These are phyloP conservation scores for Hippasteria phrygiana DNA, from an alignment of 53 echinoderm and acorn worm genomes.

Conservation along the genomic window DNA sequence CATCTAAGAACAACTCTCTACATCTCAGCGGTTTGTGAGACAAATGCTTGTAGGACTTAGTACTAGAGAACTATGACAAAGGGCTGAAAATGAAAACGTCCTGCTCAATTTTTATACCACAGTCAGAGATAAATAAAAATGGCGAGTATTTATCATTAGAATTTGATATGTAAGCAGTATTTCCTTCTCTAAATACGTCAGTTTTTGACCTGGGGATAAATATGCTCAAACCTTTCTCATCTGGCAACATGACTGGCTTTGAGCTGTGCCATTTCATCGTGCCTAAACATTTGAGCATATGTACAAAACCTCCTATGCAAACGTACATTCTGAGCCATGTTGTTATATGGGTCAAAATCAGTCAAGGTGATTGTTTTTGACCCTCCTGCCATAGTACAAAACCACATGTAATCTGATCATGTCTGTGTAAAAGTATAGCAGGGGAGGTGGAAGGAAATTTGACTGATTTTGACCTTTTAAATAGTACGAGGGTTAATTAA, in stretches of 20 bases:
- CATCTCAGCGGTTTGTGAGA: neutral
- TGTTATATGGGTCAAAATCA: no score
- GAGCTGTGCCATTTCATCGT: conserved; percentile 11
- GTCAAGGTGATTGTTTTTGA: no score
- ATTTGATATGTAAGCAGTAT: neutral
- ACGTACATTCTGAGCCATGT: no score
- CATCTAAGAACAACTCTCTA: conserved; percentile 4
- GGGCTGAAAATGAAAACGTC: neutral
- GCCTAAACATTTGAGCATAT: neutral
- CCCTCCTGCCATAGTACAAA: no score
- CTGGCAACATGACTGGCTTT: conserved; percentile 21
- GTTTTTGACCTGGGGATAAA: conserved; percentile 36
- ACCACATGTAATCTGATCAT: no score
- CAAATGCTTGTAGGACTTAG: neutral
- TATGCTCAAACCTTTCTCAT: neutral
- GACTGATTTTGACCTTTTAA: no score
- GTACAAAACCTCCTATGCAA: no score
- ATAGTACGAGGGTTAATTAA: no score
- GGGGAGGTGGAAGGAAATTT: no score
- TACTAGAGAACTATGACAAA: neutral
- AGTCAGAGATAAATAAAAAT: neutral
- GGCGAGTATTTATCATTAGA: no score
- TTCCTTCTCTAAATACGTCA: conserved; percentile 22
- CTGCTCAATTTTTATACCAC: neutral
- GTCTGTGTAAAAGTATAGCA: no score